Base-by-base conservation (phyloP, 1,140 invertebrate species). In the Drosophila nigrodunni region DNA sequence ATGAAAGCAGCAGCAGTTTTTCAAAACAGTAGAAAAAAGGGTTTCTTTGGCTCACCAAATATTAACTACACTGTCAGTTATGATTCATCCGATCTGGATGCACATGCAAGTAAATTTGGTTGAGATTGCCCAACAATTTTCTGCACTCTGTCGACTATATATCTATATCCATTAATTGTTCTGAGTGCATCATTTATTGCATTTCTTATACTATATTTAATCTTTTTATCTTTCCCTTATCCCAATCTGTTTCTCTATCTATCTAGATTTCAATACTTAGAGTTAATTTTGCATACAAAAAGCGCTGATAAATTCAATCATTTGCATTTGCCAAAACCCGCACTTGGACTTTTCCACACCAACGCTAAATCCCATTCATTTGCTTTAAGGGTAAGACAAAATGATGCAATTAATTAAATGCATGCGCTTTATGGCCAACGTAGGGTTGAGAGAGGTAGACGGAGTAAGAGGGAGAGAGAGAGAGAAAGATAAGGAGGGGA, bases 351-450 rank as follows among this genome's bases (percentile, higher is more conserved):
- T 3, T 49, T 21, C 35, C 18, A 25, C 9, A 7, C 57, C 13
- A 9, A 18, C 21, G 13, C 25, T 35, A 21, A 47, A 66, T 59
- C 49, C 64, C 49, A 44, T 75, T 59, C 70, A 54, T 41, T 9
- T 25, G 62, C 71, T 83, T 71, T 52, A 75, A 67, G 80, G 52
- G 44, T 35, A 79, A 82, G 80, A 82, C 66, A 79, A 82, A 82
- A 82, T 78, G 57, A 47, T 61, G 80, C 68, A 82, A 82, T 82
- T 82, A 82, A 82, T 82, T 82, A 82, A 79, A 75, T 82, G 80
- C 76, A 78, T 75, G 80, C 80, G 70, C 80, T 82, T 82, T 79
- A 79, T 79, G 76, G 62, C 72, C 72, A 41, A 57, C 25, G 6
- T 30, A 54, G 43, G 52, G 46, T 34, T 39, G 46, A 57, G 44